Evolutionary conservation across 1,140 invertebrate genomes (phyloP), one percentile per base, ranked within the genome.

Genomic region (Brachionus rubens): DNA sequence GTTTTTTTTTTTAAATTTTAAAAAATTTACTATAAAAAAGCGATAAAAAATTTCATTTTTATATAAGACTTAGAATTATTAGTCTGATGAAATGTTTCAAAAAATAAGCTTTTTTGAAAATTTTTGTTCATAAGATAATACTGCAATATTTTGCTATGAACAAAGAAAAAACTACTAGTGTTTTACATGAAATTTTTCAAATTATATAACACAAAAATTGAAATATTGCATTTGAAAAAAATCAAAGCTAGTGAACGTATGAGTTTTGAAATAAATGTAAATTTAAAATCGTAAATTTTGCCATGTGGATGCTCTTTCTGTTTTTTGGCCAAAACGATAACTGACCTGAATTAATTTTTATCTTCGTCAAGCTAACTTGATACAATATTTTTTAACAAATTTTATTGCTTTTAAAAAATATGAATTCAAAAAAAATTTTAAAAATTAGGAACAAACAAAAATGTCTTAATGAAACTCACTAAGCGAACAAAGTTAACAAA

Each of bases 81-180:
- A 33, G 54, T 59, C 54, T 59, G 54, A 59, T 59, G 54, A 59
- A 59, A 59, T 59, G 54, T 59, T 59, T 59, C 54, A 59, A 59
- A 59, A 59, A 26, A 6, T 28, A 56, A 56, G 30, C 52, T 56
- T 30, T 56, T 33, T 59, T 59, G 33, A 36, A 40, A 59, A 59
- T 36, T 59, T 48, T 48, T 48, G 33, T 59, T 36, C 19, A 36
- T 36, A 9, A 59, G 19, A 59, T 33, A 33, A 36, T 59, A 30
- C 30, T 59, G 54, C 54, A 59, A 59, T 59, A 59, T 59, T 59
- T 59, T 59, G 30, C 54, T 59, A 36, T n/a, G n/a, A n/a, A n/a
- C n/a, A n/a, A n/a, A n/a, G n/a, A 9, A 36, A 36, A 36, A 36
- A 5, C 9, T 36, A 36, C 33, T 36, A 36, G 52, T 28, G 30